Base-by-base conservation (phyloP, 35 echinoderm and acorn worm genomes). In the Heliocidaris tuberculata region DNA sequence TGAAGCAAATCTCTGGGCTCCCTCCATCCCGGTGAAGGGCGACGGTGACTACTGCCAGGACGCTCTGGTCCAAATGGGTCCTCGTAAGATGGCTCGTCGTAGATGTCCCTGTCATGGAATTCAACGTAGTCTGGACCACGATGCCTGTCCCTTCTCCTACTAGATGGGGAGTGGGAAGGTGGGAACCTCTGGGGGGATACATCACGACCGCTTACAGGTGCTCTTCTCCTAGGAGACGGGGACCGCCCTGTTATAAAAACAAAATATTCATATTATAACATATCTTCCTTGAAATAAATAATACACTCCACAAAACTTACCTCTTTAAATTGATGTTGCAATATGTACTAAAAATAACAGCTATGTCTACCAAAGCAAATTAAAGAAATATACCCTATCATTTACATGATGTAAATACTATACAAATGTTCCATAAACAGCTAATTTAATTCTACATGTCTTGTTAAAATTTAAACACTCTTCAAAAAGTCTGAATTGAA, bases 151-250 rank as follows among this genome's bases (percentile, higher is more conserved):
- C 88, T 95, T 59, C 49, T 32, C 21, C 94, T 52, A 49, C 47
- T 65, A 16, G 94, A 92, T 24, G 97, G 97, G 49, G 97, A 96
- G 48, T 31, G 94, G 19, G 65, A 27, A 31, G 95, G 97, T 78
- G 95, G 60, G 32, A 85, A 92, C 71, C 94, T 94, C 78, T 97
- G 95, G 59, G 95, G 61, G 48, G 95, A 95, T n/a, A 93, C 85
- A 31, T 97, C 97, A 48, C 90, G 97, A 70, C 49, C 50, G 87
- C 59, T 94, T 97, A 97, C 88, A 96, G 85, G 90, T 94, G 96
- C 90, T 96, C 97, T 95, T 94, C 97, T 95, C 93, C 97, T 59
- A 85, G 97, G 97, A 93, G 96, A 96, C 87, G 97, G 97, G 94
- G 97, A 98, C 94, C 97, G 96, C 93, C 93, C 97, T 98, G 86